Evolutionary conservation across 2,113 vertebrate species (phyloP).

Genomic region (Pomatorhinus ruficollis): DNA sequence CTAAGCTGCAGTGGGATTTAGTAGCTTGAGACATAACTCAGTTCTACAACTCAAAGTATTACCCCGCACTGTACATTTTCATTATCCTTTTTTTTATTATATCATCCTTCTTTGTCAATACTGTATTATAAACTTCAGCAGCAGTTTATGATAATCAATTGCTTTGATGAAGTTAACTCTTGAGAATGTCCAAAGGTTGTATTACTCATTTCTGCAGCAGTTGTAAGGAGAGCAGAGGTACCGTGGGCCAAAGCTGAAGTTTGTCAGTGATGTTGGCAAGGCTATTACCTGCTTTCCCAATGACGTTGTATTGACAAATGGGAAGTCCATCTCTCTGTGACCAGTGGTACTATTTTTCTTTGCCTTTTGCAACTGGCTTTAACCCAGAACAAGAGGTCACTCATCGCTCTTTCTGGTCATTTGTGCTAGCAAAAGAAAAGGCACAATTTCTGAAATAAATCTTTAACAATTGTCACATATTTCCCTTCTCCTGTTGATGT

Average conservation of each 20-base stretch:
- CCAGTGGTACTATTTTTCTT: constrained; percentile 66
- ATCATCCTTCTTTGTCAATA: not conserved
- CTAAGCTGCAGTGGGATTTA: not conserved
- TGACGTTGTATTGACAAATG: constrained; percentile 28
- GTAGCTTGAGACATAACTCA: not conserved
- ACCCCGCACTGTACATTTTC: not conserved
- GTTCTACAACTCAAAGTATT: not conserved
- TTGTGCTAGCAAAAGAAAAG: constrained; percentile 53
- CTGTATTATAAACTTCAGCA: not conserved
- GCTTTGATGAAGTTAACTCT: not conserved
- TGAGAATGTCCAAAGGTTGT: not conserved
- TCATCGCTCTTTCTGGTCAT: constrained; percentile 63
- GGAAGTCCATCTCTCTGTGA: constrained; percentile 65
- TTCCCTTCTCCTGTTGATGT: not conserved
- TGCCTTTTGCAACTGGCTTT: constrained; percentile 67
- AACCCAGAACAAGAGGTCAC: constrained; percentile 68
- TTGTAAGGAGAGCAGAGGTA: not conserved
- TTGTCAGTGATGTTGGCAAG: not conserved
- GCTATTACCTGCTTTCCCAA: not conserved
- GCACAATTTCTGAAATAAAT: constrained; percentile 68
- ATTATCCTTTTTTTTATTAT: not conserved
- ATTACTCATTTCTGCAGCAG: not conserved
- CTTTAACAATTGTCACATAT: constrained; percentile 57
- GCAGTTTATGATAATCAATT: not conserved
- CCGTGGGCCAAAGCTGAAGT: not conserved